Conservation (phyloP, 2,888 invertebrate species). For the Chrysolina americana region DNA sequence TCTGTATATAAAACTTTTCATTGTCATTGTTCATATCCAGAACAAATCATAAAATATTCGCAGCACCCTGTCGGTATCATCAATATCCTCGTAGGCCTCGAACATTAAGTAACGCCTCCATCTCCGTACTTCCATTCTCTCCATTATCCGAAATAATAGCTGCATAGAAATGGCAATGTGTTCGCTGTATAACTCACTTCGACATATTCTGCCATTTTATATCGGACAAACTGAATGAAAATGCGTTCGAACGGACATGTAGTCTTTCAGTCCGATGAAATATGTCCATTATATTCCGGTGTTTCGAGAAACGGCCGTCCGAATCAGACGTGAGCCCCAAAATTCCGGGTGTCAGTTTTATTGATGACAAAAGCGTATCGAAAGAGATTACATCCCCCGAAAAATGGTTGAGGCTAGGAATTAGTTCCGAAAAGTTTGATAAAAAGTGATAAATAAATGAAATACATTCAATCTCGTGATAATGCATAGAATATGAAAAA, state of each 20-base stretch:
- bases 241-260: background rate
- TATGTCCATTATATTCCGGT: background rate
- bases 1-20: too few relatives aligned
- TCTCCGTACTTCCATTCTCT: background rate
- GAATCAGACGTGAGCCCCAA: background rate
- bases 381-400: too few relatives aligned
- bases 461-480: too few relatives aligned
- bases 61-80: too few relatives aligned
- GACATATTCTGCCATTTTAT: background rate
- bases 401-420: too few relatives aligned
- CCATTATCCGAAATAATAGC: background rate
- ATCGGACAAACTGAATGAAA: background rate
- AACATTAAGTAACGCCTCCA: background rate
- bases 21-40: too few relatives aligned
- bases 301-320: background rate
- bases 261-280: background rate
- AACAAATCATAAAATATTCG: too few relatives aligned
- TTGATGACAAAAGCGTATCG: too few relatives aligned
- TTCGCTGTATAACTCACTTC: slow-evolving; percentile 2
- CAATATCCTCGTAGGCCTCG: too few relatives aligned
- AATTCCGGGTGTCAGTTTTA: background rate
- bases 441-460: too few relatives aligned
- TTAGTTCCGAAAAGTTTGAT: too few relatives aligned
- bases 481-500: too few relatives aligned
- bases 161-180: background rate